Evolutionary conservation across 2,113 vertebrate species (phyloP).

Genomic region (Planiliza haematocheilus): DNA sequence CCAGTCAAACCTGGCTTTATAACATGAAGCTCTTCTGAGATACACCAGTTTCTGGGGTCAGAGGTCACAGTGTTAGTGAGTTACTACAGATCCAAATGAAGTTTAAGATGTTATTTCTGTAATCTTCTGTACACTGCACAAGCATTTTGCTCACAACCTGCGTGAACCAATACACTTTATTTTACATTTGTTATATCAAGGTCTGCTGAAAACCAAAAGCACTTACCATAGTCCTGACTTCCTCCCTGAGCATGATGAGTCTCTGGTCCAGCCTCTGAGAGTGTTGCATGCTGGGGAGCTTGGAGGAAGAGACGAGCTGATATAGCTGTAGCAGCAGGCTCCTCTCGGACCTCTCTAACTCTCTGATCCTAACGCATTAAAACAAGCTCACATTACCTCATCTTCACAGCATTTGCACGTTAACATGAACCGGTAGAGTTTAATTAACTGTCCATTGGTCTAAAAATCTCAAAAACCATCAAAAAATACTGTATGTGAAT

Average conservation of each 20-base stretch:
- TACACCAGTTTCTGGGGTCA: no score
- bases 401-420: not conserved
- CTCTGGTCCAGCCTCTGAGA: conserved; percentile 81
- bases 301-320: conserved; percentile 51
- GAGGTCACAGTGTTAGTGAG: no score
- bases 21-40: not conserved
- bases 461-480: not conserved
- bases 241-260: conserved; percentile 75
- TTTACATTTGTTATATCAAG: not conserved
- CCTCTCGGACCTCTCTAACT: conserved; percentile 78
- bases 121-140: no score
- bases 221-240: conserved; percentile 79
- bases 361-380: conserved; percentile 70
- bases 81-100: no score
- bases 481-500: not conserved
- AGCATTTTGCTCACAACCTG: not conserved
- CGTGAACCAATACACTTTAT: not conserved
- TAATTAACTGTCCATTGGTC: not conserved
- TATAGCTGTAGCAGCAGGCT: conserved; percentile 67
- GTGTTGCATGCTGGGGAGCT: conserved; percentile 64
- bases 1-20: conserved; percentile 1
- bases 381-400: conserved; percentile 25
- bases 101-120: no score
- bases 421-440: not conserved
- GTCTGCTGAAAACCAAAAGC: not conserved